Base-by-base conservation (phyloP, 2,797 vertebrate genomes). In the Staurois parvus region DNA sequence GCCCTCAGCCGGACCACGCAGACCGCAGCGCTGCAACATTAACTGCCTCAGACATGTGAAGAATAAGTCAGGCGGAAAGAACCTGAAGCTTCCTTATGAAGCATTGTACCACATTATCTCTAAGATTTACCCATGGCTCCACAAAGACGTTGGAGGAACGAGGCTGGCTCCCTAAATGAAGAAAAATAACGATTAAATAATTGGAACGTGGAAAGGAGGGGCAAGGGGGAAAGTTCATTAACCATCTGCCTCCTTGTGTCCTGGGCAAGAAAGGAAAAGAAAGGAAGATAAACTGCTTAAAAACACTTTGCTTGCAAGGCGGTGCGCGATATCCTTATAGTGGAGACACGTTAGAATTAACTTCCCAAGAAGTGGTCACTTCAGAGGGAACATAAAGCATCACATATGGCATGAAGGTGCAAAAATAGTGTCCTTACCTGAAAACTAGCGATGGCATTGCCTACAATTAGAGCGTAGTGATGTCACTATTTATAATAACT, bases 1-100 rank as follows among this genome's bases (percentile, higher is more conserved):
- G 90, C 90, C 88, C 89, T 75, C 88, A 89, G 89, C 90, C 89
- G 89, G 93, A 89, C 91, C 90, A 91, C 28, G 83, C 90, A 89
- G 88, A 91, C 92, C 88, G 83, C 89, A 90, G 90, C 90, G 89
- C 89, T 90, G 91, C 91, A 86, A 91, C 91, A 83, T 89, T 91
- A 92, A 93, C 92, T 89, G 91, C 91, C 92, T 93, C 89, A 90
- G 89, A 93, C 93, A 92, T 93, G 91, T 93, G 93, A 95, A 92
- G 94, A 90, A 88, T 88, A 94, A 94, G 92, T 91, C 89, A 92
- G 93, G 91, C 88, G 80, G 93, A 92, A 93, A 91, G 92, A 94
- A 93, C 91, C 88, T 90, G 91, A 93, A 91, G 90, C 90, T 94
- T 94, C 94, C 93, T 93, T 92, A 90, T 90, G 88, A 91, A 91